Evolutionary conservation across 2,797 vertebrate species (phyloP).

Genomic region (Lacerta agilis): DNA sequence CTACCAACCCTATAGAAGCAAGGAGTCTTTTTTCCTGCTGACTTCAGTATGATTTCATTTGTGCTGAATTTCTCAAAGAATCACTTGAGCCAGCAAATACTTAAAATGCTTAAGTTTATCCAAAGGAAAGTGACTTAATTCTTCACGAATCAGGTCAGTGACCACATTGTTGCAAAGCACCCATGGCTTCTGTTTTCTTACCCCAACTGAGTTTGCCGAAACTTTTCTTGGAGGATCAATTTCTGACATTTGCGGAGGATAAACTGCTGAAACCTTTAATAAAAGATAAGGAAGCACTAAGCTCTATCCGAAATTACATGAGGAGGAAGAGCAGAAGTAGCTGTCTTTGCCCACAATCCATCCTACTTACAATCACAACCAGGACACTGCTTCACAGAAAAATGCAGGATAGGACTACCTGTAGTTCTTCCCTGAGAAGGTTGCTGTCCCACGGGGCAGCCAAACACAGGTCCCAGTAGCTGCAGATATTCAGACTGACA

Average conservation of each 20-base stretch:
- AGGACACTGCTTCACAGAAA: neutral
- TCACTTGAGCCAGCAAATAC: neutral
- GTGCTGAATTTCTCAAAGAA: neutral
- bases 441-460: neutral
- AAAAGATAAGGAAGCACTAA: constrained; percentile 27
- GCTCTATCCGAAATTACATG: neutral
- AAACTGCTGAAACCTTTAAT: constrained; percentile 24
- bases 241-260: constrained; percentile 24
- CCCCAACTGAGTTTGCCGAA: neutral
- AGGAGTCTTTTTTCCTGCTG: neutral
- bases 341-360: neutral
- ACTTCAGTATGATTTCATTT: neutral
- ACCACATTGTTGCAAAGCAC: neutral
- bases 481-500: too few relatives aligned
- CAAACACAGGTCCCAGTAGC: too few relatives aligned
- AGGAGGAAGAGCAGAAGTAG: neutral
- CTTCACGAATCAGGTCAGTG: constrained; percentile 4
- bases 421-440: neutral
- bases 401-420: neutral
- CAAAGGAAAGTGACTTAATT: constrained; percentile 6
- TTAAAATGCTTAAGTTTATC: neutral
- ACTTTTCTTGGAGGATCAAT: constrained; percentile 11
- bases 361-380: neutral
- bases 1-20: neutral
- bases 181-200: neutral